Base-by-base conservation (phyloP, 1,140 invertebrate species). In the Diorhabda elongata region DNA sequence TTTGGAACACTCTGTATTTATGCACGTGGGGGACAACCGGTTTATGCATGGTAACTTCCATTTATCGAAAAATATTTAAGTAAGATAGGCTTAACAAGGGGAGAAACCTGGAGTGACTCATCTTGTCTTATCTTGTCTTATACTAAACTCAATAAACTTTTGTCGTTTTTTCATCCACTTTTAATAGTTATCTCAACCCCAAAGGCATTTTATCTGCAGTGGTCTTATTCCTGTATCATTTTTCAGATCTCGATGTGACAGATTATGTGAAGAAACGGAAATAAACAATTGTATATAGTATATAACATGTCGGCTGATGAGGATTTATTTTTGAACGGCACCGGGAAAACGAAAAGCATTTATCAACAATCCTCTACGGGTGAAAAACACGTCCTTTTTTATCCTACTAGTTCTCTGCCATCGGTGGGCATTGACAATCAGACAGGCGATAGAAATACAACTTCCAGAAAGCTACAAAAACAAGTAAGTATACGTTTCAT, bases 351-450 rank as follows among this genome's bases (percentile, higher is more conserved):
- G 42, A 77, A 78, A 68, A 80, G 75, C 70, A 74, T 81, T 44
- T 81, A 81, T 69, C 78, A 81, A 69, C 80, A 79, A 68, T 57
- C 77, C 7, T 80, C 78, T 3, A 80, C 79, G 4, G 80, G 80
- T 42, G 79, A 81, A 68, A 81, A 81, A 73, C 80, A 81, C 70
- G 80, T 81, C 59, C 73, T 81, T 45, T 81, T 81, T 70, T 81
- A 81, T 68, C 79, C 80, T 5, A 81, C 80, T n/a, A 79, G 77
- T 68, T 77, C 79, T 41, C 76, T 75, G 26, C 79, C 80, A 5
- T 80, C 79, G 4, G 73, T 75, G 41, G 74, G 74, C 59, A 77
- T 78, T 7, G 77, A 77, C 7, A 78, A 81, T 44, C 66, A 73
- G 42, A 72, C 76, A 67, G 77, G 74, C 69, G 79, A 79, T 78